A percentile compares a stretch with the other conserved stretches of the same genome.
Conservation (phyloP, 2,888 invertebrate species). For the Leucophenga maculata region DNA sequence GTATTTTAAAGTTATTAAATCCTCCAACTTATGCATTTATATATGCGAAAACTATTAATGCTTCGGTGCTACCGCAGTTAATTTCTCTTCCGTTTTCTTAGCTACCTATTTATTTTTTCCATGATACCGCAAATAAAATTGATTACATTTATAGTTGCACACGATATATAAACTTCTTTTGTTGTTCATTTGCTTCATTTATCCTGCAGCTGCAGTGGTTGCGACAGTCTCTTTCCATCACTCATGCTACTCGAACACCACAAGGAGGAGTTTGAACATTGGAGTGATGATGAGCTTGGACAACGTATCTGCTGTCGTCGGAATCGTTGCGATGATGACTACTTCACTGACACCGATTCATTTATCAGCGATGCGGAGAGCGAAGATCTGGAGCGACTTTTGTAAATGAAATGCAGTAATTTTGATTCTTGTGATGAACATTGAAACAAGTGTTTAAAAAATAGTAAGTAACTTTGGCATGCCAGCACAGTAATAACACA, state of each 20-base stretch:
- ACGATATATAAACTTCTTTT: not conserved
- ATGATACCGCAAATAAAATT: too few relatives aligned
- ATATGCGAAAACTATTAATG: too few relatives aligned
- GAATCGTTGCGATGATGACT: constrained; percentile 70
- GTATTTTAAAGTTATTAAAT: too few relatives aligned
- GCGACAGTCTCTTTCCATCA: constrained; percentile 86
- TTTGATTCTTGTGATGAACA: not conserved
- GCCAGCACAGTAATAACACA: not conserved
- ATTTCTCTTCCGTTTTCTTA: not conserved
- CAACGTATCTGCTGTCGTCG: constrained; percentile 72
- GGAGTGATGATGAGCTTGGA: constrained; percentile 81
- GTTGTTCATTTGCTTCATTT: not conserved
- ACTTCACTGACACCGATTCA: constrained; percentile 77
- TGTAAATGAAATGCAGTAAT: constrained; percentile 72
- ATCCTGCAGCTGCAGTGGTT: constrained; percentile 81
- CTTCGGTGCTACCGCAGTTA: too few relatives aligned
- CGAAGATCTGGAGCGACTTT: constrained; percentile 78
- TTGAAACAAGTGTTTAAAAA: not conserved
- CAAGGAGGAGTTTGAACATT: constrained; percentile 87
- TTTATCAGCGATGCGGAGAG: constrained; percentile 77
- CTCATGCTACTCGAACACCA: constrained; percentile 86
- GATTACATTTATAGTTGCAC: too few relatives aligned
- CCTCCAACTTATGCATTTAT: too few relatives aligned
- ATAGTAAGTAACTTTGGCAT: not conserved
- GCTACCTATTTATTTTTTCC: too few relatives aligned